A percentile compares a stretch with the other conserved stretches of the same genome.
phyloP scores from a whole-genome alignment of 2,113 vertebrate species.

The Ptilorrhoa leucosticta region DNA sequence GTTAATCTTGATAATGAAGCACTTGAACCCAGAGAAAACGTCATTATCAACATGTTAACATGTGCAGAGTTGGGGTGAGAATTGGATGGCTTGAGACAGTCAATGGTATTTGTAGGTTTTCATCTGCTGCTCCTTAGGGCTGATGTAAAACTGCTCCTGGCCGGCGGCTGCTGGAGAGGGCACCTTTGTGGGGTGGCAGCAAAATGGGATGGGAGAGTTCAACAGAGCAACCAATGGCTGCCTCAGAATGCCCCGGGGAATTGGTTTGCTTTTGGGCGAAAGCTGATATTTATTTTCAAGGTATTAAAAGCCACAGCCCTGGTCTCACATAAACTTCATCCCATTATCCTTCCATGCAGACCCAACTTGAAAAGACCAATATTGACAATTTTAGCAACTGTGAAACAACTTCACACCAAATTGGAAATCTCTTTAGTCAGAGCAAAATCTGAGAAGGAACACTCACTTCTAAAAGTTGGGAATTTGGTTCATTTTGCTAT shows the following conservation, averaged over 20 bases:
- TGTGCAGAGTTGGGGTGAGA: not conserved
- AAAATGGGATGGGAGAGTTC: not conserved
- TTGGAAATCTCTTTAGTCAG: not conserved
- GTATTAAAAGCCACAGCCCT: not conserved
- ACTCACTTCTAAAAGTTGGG: not conserved
- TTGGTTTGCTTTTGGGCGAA: fast-evolving
- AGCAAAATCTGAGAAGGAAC: not conserved
- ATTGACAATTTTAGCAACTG: not conserved
- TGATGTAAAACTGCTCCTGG: not conserved
- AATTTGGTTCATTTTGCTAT: not conserved
- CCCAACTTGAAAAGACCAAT: not conserved
- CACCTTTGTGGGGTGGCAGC: not conserved
- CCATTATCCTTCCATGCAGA: not conserved
- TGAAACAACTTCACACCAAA: not conserved
- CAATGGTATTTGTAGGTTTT: not conserved
- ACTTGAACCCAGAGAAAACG: not conserved
- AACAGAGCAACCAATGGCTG: not conserved
- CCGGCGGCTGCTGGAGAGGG: not conserved
- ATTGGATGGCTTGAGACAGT: not conserved
- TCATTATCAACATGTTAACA: constrained; percentile 6
- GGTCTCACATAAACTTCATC: not conserved
- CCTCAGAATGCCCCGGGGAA: not conserved
- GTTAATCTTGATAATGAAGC: constrained; percentile 32
- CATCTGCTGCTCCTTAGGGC: not conserved
- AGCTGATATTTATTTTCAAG: not conserved